Base-by-base conservation (phyloP, 2,888 invertebrate species). In the Drosophila mettleri region DNA sequence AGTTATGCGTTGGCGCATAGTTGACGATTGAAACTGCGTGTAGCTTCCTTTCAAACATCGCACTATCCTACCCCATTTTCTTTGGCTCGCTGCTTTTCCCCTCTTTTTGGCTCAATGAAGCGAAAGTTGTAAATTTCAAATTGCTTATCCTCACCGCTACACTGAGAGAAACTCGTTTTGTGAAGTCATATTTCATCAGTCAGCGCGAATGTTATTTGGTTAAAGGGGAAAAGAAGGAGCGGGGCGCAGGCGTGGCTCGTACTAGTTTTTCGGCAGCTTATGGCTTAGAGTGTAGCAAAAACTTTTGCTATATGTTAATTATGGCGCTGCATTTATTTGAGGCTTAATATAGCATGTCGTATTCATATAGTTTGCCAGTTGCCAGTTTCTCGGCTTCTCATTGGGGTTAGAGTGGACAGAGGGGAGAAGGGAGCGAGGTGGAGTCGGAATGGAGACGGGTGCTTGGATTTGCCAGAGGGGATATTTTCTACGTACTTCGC, bases 291-390 rank as follows among this genome's bases (percentile, higher is more conserved):
- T 36, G 59, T 49, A 61, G 48, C 46, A 29, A 69, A 89, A 88
- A 89, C 81, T 89, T 89, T 89, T 77, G 77, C 89, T 85, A 85
- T 87, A 89, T 87, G 89, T 89, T 89, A 88, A 89, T 89, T 89
- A 89, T 85, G 86, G 79, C 82, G 72, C 64, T 79, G 87, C 84
- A 87, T 86, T 89, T 84, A 87, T 84, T 87, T 87, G 83, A 88
- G 78, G 83, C 85, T 85, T 85, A 85, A 87, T 88, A 85, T 72
- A 74, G 72, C 88, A 76, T 85, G 78, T 73, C 68, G 74, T 85
- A 74, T 69, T 82, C 80, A 74, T 72, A 78, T 74, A 79, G 78
- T 80, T 80, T 60, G 57, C 77, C 65, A 54, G 59, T 45, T 70
- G 63, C 55, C 73, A 63, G 78, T 69, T 74, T 8, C 27, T 43